A percentile compares a stretch with the other conserved stretches of the same genome.
Evolutionary conservation across 2,113 vertebrate species (phyloP).

Genomic region (Eretmochelys imbricata): DNA sequence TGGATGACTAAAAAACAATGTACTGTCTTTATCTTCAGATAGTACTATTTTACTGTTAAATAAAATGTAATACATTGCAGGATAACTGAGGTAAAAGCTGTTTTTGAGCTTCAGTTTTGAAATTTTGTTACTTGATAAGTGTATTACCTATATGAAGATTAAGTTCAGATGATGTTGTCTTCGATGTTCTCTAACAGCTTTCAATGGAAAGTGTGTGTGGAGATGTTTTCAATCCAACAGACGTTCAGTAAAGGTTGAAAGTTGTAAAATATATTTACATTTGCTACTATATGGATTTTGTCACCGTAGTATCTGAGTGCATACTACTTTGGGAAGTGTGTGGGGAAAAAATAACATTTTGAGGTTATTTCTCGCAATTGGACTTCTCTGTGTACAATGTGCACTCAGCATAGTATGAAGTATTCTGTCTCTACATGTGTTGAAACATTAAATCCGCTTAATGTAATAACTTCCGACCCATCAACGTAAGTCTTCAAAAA

Average conservation of each 20-base stretch:
- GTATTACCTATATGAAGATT: neutral
- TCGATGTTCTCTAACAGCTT: neutral
- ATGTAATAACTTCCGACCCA: neutral
- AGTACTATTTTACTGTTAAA: too few relatives aligned
- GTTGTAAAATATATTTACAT: neutral
- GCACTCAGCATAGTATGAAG: neutral
- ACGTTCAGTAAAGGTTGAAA: neutral
- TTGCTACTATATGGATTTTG: neutral
- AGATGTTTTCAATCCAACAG: neutral
- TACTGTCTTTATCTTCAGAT: too few relatives aligned
- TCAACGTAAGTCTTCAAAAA: too few relatives aligned
- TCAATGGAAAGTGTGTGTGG: neutral
- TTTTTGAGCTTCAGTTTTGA: neutral
- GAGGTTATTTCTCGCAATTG: neutral
- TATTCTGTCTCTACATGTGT: neutral
- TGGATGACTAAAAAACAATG: too few relatives aligned
- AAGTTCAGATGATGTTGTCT: neutral
- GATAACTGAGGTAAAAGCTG: too few relatives aligned
- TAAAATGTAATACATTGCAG: too few relatives aligned
- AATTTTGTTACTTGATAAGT: neutral
- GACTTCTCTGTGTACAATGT: neutral
- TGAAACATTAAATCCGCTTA: neutral
- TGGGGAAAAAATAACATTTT: neutral
- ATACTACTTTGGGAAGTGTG: neutral
- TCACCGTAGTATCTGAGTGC: neutral